phyloP scores from a whole-genome alignment of 2,797 vertebrate genomes.

The Vultur gryphus region DNA sequence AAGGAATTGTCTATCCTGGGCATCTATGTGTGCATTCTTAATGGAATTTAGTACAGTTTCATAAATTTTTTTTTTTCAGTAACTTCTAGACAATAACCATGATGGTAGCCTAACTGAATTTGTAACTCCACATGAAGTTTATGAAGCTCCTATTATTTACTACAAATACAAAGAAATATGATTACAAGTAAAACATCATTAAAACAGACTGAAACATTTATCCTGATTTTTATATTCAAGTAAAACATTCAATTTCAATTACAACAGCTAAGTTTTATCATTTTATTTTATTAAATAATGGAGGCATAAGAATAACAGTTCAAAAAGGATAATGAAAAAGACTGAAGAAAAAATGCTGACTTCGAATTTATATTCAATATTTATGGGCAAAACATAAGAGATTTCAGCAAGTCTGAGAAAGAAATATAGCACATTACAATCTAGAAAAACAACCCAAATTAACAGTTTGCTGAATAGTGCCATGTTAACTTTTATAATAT shows the following conservation, averaged over 20 bases:
- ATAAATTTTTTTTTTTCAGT: neutral
- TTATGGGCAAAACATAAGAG: neutral
- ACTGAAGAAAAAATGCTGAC: neutral
- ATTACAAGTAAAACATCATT: neutral
- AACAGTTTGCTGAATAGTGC: neutral
- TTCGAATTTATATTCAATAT: neutral
- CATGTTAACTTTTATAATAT: neutral
- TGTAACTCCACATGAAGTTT: neutral
- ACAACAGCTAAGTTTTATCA: neutral
- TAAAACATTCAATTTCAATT: neutral
- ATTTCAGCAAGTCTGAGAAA: neutral
- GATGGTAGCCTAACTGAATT: neutral
- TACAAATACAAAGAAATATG: neutral
- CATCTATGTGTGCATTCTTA: neutral
- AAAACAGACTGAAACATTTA: neutral
- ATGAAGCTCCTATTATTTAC: neutral
- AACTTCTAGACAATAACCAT: neutral
- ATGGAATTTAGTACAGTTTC: neutral
- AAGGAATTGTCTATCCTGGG: neutral
- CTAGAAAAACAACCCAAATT: neutral
- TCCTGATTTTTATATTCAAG: neutral
- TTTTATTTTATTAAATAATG: neutral
- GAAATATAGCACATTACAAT: neutral
- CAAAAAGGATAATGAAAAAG: neutral
- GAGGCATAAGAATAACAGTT: neutral